These are phyloP conservation scores for Strongylocentrotus purpuratus DNA, from an alignment of 35 echinoderm and acorn worm species.

Conservation along the genomic window DNA sequence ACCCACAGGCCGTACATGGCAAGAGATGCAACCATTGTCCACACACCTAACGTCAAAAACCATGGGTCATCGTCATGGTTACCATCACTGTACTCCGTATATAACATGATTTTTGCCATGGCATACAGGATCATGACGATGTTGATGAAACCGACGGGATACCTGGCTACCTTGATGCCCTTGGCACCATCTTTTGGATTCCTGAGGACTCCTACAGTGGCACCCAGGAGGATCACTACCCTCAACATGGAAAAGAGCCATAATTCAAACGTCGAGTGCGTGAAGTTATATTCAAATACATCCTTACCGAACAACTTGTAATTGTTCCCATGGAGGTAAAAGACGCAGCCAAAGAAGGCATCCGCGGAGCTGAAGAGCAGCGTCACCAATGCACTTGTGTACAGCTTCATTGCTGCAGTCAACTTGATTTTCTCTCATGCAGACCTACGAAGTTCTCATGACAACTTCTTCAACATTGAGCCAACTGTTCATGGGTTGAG, in stretches of 20 bases:
- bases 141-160: not conserved
- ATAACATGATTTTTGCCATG: not conserved
- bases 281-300: conserved; percentile 18
- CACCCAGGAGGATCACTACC: not conserved
- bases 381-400: not conserved
- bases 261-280: not conserved
- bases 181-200: conserved; percentile 4
- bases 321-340: not conserved
- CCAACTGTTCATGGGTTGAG: too few relatives aligned
- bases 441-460: too few relatives aligned
- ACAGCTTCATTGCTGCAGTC: not conserved
- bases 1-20: conserved; percentile 19
- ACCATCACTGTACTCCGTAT: not conserved
- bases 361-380: conserved; percentile 21
- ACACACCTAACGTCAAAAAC: not conserved
- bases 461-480: too few relatives aligned
- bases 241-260: not conserved
- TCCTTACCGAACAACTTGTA: not conserved
- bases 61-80: conserved; percentile 8
- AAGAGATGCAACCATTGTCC: conserved; percentile 14
- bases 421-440: not conserved
- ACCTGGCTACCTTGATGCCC: not conserved
- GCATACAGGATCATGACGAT: conserved; percentile 22
- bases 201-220: not conserved
- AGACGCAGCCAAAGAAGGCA: not conserved